These are phyloP conservation scores for Eufriesea mexicana DNA, from an alignment of 1,140 invertebrate genomes.

Conservation along the genomic window DNA sequence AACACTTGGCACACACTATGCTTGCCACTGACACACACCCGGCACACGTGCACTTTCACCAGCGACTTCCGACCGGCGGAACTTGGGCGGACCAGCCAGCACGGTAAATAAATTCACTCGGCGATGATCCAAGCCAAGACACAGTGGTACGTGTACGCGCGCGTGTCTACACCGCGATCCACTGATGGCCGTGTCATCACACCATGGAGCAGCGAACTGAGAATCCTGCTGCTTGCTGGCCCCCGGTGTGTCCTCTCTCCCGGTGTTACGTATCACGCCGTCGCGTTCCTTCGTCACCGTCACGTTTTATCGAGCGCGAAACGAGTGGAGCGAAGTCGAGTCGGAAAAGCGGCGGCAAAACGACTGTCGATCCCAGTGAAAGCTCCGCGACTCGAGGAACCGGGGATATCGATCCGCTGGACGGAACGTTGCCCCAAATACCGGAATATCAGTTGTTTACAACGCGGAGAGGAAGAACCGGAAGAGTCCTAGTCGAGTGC, in stretches of 20 bases:
- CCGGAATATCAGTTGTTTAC: conserved; percentile 53
- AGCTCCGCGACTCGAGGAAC: not conserved
- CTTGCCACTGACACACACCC: not conserved
- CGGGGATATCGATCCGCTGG: conserved; percentile 50
- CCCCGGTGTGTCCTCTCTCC: not conserved
- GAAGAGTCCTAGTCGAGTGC: conserved; percentile 68
- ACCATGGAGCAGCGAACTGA: not conserved
- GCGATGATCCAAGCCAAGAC: not conserved
- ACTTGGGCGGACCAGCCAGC: too few relatives aligned
- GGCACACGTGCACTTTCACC: conserved; percentile 14
- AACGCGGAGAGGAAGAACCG: conserved; percentile 58
- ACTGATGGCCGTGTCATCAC: not conserved
- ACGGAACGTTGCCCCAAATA: conserved; percentile 44
- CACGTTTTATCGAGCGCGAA: conserved; percentile 29
- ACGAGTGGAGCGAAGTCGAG: not conserved
- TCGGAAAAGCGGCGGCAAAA: conserved; percentile 21
- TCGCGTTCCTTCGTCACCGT: not conserved
- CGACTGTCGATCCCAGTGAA: conserved; percentile 25
- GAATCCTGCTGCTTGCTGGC: too few relatives aligned
- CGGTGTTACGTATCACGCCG: not conserved
- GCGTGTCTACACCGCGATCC: too few relatives aligned
- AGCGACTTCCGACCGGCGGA: conserved; percentile 1
- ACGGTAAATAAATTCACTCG: not conserved
- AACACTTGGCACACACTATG: conserved; percentile 18
- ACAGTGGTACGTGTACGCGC: too few relatives aligned